These are phyloP conservation scores for Ostrea edulis DNA, from an alignment of 1,140 invertebrate genomes.

Conservation along the genomic window DNA sequence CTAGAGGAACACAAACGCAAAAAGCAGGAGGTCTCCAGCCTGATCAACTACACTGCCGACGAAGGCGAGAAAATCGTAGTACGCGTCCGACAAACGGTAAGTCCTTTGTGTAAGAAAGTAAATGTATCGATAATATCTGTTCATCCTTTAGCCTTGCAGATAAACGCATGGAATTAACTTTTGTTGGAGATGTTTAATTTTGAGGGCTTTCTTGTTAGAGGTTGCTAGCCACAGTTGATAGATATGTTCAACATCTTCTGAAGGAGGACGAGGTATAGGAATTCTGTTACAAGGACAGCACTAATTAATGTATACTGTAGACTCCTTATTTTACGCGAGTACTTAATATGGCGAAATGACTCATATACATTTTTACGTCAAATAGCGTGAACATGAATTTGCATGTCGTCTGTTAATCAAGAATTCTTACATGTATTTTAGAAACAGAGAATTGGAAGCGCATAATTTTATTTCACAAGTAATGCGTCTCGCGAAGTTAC, in stretches of 20 bases:
- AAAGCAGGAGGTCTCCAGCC: constrained; percentile 82
- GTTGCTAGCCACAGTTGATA: neutral
- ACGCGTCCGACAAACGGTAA: constrained; percentile 84
- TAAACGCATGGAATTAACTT: neutral
- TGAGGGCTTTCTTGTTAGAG: neutral
- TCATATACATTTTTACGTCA: no score
- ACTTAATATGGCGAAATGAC: no score
- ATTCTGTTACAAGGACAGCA: neutral
- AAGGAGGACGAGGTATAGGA: constrained; percentile 25
- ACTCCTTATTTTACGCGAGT: no score
- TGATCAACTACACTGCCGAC: constrained; percentile 82
- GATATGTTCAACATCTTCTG: constrained; percentile 13
- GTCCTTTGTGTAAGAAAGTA: constrained; percentile 20
- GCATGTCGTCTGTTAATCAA: no score
- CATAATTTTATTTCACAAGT: no score
- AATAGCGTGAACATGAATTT: no score
- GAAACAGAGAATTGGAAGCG: no score
- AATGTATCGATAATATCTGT: no score
- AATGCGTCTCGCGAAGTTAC: no score
- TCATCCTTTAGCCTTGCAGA: neutral
- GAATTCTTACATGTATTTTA: no score
- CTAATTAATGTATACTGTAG: neutral
- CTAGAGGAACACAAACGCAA: constrained; percentile 83
- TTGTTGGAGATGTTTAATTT: neutral
- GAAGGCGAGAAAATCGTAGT: constrained; percentile 85